These are phyloP conservation scores for Patella pellucida DNA, from an alignment of 2,888 invertebrate species.

Conservation along the genomic window DNA sequence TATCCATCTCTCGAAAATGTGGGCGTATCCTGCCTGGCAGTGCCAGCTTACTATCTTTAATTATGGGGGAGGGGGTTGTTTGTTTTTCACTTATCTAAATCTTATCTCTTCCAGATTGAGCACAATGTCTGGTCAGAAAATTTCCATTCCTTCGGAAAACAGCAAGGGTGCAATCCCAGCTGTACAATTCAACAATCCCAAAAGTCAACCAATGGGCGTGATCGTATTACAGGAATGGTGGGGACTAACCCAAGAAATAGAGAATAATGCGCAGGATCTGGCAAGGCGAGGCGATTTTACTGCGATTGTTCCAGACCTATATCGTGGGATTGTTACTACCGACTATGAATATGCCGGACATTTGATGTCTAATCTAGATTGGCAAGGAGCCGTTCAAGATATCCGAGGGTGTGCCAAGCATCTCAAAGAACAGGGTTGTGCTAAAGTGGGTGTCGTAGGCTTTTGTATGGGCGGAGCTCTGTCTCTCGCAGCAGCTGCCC, in stretches of 20 bases:
- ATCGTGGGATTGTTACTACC: slow-evolving; percentile 50
- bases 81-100: no score
- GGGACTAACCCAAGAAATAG: slow-evolving; percentile 55
- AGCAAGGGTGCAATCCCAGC: not conserved
- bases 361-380: slow-evolving; percentile 51
- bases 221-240: slow-evolving; percentile 52
- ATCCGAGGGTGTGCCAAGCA: slow-evolving; percentile 48
- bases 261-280: slow-evolving; percentile 39
- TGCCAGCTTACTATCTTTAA: no score
- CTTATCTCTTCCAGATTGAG: not conserved
- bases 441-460: slow-evolving; percentile 54
- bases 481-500: slow-evolving; percentile 44
- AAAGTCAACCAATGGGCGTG: not conserved
- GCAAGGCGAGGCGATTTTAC: slow-evolving; percentile 43
- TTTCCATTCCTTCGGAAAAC: not conserved
- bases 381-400: slow-evolving; percentile 55
- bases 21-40: no score
- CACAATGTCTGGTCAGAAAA: not conserved
- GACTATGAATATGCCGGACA: slow-evolving; percentile 54
- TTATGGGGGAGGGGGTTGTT: no score
- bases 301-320: slow-evolving; percentile 51
- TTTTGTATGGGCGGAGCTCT: slow-evolving; percentile 65
- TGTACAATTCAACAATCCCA: not conserved
- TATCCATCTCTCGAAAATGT: no score
- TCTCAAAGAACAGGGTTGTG: slow-evolving; percentile 44